Evolutionary conservation across 30 jellyfish, hydroid and myxozoan genomes (phyloP).

Genomic region (Cassiopea andromeda): DNA sequence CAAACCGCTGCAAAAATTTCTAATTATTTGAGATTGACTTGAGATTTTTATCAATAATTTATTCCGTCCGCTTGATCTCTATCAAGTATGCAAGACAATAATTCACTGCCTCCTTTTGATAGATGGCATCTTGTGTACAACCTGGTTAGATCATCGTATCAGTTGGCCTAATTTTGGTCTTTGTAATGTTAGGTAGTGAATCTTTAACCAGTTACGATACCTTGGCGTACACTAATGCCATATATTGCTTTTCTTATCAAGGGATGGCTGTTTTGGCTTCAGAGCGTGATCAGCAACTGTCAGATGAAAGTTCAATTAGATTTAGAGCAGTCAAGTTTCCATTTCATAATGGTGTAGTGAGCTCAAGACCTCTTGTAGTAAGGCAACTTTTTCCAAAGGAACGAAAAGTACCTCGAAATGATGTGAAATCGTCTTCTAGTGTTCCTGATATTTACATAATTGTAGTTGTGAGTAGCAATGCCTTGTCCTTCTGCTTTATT

Average conservation of each 20-base stretch:
- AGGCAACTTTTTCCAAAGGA: conserved; percentile 28
- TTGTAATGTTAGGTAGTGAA: not conserved
- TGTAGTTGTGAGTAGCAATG: conserved; percentile 54
- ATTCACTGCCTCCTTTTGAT: conserved; percentile 1
- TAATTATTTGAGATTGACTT: not conserved
- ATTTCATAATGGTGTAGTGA: not conserved
- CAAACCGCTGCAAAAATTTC: not conserved
- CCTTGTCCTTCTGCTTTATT: not conserved
- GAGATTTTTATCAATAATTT: not conserved
- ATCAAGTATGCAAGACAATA: not conserved
- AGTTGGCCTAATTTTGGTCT: conserved; percentile 24
- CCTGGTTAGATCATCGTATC: conserved; percentile 39
- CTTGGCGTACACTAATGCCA: not conserved
- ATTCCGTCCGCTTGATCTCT: not conserved
- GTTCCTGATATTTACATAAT: conserved; percentile 53
- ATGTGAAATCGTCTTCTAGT: not conserved
- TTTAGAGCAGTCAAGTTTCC: not conserved
- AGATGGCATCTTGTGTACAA: conserved; percentile 13
- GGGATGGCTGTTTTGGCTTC: not conserved
- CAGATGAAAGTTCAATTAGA: not conserved
- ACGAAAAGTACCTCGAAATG: conserved; percentile 58
- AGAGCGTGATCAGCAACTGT: not conserved
- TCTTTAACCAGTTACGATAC: not conserved
- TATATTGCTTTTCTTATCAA: not conserved
- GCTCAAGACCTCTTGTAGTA: conserved; percentile 5